Evolutionary conservation across 2,797 vertebrate species (phyloP), one percentile per base, ranked within the genome.

Genomic region (Xyrichtys novacula): DNA sequence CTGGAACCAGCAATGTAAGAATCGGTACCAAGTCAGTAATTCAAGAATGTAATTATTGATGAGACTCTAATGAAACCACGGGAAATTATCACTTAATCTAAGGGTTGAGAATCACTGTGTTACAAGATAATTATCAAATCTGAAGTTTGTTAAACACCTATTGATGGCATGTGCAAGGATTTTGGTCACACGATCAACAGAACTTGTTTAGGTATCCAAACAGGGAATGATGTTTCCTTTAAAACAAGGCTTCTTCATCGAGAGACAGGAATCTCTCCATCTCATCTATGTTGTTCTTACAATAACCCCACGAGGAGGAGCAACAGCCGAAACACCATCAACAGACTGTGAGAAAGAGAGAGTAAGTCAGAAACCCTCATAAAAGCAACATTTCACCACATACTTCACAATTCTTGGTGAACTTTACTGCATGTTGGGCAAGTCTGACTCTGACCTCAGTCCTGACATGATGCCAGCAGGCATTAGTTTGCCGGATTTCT

Each of bases 311-410:
- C 48, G 55, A 94, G 55, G 84, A 91, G 83, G 17, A 96, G 81
- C 61, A 96, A 84, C 56, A 98, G 93, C 55, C 95, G 95, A 78
- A 98, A 85, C 73, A 96, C 94, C 96, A 98, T 97, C 85, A 97
- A 46, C 70, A 97, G 91, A 92, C 97, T 99, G 93, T 2, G 83
- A 72, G 84, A 38, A 71, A 71, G 23, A 76, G 22, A 64, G 1
- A 58, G 34, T 3, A 48, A 49, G 62, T 25, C 4, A 58, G 23
- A 20, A 26, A 44, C 1, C 0, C 34, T 4, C n/a, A 2, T n/a
- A 29, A 31, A 4, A 28, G 14, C 22, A 23, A 11, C 10, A 2
- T 28, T 1, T 2, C 5, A 22, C 14, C 9, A 40, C 2, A 5
- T 40, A 11, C 38, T 61, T 38, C 25, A 50, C 42, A 57, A 52